Percentiles rank a stretch among this genome's conserved stretches.
Evolutionary conservation across 2,888 invertebrate genomes (phyloP).

Genomic region (Colostygia pectinataria): DNA sequence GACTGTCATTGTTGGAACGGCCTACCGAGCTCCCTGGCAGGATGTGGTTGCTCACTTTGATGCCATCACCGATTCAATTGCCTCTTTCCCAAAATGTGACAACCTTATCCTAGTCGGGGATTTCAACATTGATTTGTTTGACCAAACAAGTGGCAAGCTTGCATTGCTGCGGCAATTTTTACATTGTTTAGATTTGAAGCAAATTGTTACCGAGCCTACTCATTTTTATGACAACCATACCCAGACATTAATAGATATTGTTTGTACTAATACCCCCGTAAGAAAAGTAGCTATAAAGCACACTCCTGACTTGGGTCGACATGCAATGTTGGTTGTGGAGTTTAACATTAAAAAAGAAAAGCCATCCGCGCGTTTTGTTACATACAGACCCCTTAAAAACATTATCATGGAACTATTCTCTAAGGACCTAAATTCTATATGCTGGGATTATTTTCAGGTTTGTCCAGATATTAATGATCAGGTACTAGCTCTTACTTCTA

Average conservation of each 20-base stretch:
- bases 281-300: background rate
- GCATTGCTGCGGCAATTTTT: background rate
- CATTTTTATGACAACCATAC: too few relatives aligned
- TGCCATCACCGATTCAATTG: background rate
- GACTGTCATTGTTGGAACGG: background rate
- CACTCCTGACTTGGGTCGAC: too few relatives aligned
- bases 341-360: conserved; percentile 4
- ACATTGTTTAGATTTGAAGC: background rate
- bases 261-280: background rate
- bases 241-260: background rate
- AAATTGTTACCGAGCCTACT: background rate
- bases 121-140: background rate
- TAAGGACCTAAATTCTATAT: background rate
- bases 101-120: background rate
- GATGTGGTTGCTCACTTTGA: background rate
- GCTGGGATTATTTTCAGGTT: too few relatives aligned
- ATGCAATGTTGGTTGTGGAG: conserved; percentile 2
- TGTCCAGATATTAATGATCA: too few relatives aligned
- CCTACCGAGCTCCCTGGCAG: background rate
- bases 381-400: background rate
- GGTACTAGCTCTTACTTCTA: background rate
- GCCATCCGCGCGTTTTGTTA: background rate
- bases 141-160: background rate
- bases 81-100: background rate
- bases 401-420: background rate